Percentiles rank a stretch among this genome's conserved stretches.
Evolutionary conservation across 2,797 vertebrate genomes (phyloP).

Genomic region (Microchirus variegatus): DNA sequence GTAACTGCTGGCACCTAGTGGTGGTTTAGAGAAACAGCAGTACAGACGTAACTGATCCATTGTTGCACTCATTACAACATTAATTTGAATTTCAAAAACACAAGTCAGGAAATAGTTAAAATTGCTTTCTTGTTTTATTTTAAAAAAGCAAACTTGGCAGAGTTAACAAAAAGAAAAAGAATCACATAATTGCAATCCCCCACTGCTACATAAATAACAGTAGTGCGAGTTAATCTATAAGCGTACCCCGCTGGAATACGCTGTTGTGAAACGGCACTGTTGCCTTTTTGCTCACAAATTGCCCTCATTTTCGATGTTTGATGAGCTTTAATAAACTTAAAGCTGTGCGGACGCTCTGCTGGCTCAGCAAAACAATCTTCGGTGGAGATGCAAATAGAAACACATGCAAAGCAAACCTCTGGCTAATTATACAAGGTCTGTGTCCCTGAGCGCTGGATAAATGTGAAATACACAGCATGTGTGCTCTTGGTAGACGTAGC

Average conservation of each 20-base stretch:
- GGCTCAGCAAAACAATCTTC: conserved; percentile 80
- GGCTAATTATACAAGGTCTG: conserved; percentile 78
- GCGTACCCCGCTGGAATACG: conserved; percentile 66
- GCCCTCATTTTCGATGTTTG: conserved; percentile 79
- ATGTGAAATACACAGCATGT: conserved; percentile 64
- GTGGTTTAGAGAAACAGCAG: conserved; percentile 36
- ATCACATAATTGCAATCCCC: conserved; percentile 65
- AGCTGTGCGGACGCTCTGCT: conserved; percentile 69
- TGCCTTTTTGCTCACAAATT: conserved; percentile 87
- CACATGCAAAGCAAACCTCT: conserved; percentile 82
- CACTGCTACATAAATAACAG: conserved; percentile 74
- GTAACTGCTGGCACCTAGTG: conserved; percentile 79
- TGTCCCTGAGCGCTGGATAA: conserved; percentile 74
- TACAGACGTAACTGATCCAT: background rate
- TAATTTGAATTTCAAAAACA: conserved; percentile 45
- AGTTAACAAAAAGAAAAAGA: conserved; percentile 71
- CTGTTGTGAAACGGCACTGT: conserved; percentile 64
- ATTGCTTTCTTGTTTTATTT: conserved; percentile 69
- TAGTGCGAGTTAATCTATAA: conserved; percentile 65
- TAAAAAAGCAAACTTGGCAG: conserved; percentile 72
- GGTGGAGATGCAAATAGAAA: conserved; percentile 83
- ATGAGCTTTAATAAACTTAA: conserved; percentile 75
- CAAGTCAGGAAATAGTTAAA: conserved; percentile 41
- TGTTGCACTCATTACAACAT: conserved; percentile 47
- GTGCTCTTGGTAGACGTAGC: conserved; percentile 50